Evolutionary conservation across 2,113 vertebrate species (phyloP).

Genomic region (Pollimyrus isidori): DNA sequence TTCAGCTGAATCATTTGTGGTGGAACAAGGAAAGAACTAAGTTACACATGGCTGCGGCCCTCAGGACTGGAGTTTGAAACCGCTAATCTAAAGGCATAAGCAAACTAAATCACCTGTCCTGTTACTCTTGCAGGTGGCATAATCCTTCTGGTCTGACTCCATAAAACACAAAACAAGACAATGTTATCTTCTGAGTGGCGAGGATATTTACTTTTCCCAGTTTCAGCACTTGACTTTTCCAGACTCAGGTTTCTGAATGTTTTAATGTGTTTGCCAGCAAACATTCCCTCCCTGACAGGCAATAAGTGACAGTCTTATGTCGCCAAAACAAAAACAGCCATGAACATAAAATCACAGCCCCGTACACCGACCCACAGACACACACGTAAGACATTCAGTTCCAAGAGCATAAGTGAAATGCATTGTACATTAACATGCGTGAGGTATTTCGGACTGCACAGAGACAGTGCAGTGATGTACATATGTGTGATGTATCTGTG

Average conservation of each 20-base stretch:
- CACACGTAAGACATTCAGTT: not conserved
- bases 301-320: not conserved
- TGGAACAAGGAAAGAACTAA: no score
- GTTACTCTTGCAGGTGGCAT: not conserved
- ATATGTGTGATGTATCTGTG: not conserved
- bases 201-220: slow-evolving; percentile 2
- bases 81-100: not conserved
- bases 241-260: not conserved
- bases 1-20: no score
- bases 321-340: not conserved
- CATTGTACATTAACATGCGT: not conserved
- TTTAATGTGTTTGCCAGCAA: not conserved
- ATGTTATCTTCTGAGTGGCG: not conserved
- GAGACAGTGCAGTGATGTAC: not conserved
- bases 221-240: not conserved
- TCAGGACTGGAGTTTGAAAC: no score
- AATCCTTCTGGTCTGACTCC: not conserved
- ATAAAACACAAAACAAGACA: not conserved
- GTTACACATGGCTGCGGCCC: no score
- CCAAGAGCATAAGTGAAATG: not conserved
- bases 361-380: not conserved
- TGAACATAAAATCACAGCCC: not conserved
- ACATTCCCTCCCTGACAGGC: not conserved
- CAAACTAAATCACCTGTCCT: not conserved
- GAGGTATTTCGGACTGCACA: not conserved